These are phyloP conservation scores for Drosophila cognata DNA, from an alignment of 2,888 invertebrate genomes.

Conservation along the genomic window DNA sequence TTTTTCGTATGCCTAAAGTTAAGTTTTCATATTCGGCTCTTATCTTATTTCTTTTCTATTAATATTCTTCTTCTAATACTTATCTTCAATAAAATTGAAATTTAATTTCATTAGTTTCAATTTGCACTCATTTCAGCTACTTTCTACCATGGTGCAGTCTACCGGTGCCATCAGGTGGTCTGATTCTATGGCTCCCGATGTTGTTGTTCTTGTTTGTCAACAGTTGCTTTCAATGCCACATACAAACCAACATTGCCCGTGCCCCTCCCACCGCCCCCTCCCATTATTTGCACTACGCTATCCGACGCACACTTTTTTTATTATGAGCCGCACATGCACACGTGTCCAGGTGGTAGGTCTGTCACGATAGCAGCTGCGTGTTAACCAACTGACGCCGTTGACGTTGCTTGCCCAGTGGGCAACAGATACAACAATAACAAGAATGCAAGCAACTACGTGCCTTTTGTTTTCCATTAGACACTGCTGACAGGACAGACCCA, in stretches of 20 bases:
- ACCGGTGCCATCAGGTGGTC: slow-evolving; percentile 67
- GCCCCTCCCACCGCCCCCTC: slow-evolving; percentile 9
- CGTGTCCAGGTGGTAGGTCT: slow-evolving; percentile 53
- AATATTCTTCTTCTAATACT: not conserved
- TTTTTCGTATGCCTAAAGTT: not conserved
- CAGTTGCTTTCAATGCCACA: slow-evolving; percentile 78
- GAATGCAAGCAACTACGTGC: slow-evolving; percentile 59
- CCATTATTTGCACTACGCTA: slow-evolving; percentile 48
- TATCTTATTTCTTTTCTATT: not conserved
- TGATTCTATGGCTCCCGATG: slow-evolving; percentile 29
- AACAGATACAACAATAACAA: slow-evolving; percentile 18
- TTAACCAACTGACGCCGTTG: slow-evolving; percentile 39
- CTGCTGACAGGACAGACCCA: slow-evolving; percentile 42
- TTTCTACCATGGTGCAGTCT: slow-evolving; percentile 47
- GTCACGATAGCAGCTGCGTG: slow-evolving; percentile 50
- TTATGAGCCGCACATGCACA: slow-evolving; percentile 76
- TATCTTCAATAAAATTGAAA: not conserved
- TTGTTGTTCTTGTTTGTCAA: slow-evolving; percentile 67
- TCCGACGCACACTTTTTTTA: slow-evolving; percentile 75
- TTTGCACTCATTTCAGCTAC: not conserved
- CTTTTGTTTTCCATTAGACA: slow-evolving; percentile 75
- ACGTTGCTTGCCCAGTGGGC: slow-evolving; percentile 27
- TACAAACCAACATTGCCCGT: slow-evolving; percentile 31
- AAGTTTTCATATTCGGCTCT: not conserved
- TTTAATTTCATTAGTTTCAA: not conserved